Conservation (phyloP, 2,797 vertebrate species). For the Dendrocincla fuliginosa region DNA sequence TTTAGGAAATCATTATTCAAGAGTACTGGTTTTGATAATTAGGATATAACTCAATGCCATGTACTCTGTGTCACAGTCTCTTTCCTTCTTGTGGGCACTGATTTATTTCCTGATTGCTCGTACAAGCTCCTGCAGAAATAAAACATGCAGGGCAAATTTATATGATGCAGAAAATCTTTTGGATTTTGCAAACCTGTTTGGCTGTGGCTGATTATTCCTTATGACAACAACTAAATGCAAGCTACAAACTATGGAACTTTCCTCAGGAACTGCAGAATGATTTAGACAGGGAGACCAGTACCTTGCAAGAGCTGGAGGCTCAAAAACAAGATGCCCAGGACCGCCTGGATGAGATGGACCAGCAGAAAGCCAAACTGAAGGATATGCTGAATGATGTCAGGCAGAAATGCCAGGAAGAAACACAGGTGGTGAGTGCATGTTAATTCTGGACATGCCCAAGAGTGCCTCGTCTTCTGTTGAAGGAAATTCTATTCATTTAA, state of each 20-base stretch:
- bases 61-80: background rate
- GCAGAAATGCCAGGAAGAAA: conserved; percentile 95
- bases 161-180: background rate
- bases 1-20: background rate
- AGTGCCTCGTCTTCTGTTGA: background rate
- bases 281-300: conserved; percentile 90
- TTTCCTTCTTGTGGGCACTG: background rate
- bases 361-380: conserved; percentile 94
- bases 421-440: conserved; percentile 88
- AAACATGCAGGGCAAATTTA: background rate
- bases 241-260: background rate
- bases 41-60: background rate
- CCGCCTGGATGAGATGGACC: conserved; percentile 96
- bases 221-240: background rate
- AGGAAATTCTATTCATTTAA: background rate
- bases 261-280: conserved; percentile 93
- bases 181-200: background rate
- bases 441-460: background rate
- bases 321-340: conserved; percentile 97
- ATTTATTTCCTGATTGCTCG: background rate
- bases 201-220: background rate
- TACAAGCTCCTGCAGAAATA: background rate
- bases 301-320: conserved; percentile 91
- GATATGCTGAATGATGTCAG: conserved; percentile 93
- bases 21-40: background rate